phyloP scores from a whole-genome alignment of 1,140 invertebrate species.

The Planococcus citri region DNA sequence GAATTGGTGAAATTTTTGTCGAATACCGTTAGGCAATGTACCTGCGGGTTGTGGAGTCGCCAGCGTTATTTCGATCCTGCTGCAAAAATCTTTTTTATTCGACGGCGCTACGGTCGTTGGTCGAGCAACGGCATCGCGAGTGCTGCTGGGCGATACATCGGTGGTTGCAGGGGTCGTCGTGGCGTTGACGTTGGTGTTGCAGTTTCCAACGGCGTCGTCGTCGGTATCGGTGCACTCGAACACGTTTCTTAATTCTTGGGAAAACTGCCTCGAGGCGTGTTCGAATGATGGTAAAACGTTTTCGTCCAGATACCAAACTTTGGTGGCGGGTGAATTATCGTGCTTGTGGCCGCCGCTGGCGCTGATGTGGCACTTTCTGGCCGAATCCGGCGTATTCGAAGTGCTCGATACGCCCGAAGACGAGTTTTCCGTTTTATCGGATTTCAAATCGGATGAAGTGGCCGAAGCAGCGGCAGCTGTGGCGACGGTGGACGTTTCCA shows the following conservation, averaged over 20 bases:
- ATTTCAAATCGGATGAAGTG: background rate
- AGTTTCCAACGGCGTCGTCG: background rate
- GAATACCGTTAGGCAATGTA: background rate
- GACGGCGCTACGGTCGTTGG: too few relatives aligned
- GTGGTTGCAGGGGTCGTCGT: too few relatives aligned
- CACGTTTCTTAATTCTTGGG: background rate
- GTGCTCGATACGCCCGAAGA: constrained; percentile 11
- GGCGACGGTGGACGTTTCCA: too few relatives aligned
- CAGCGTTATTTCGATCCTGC: background rate
- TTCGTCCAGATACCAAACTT: background rate
- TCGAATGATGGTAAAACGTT: background rate
- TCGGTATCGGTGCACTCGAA: too few relatives aligned
- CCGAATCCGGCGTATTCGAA: background rate
- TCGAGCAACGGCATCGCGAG: too few relatives aligned
- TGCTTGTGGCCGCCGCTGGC: background rate
- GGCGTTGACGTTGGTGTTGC: too few relatives aligned
- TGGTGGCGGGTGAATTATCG: background rate
- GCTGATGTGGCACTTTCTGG: background rate
- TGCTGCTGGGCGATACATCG: too few relatives aligned
- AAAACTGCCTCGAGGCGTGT: background rate
- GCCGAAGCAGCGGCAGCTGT: too few relatives aligned
- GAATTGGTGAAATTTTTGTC: background rate
- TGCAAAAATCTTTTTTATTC: constrained; percentile 10
- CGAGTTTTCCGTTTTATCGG: background rate
- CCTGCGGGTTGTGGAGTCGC: constrained; percentile 13